Base-by-base conservation (phyloP, 2,888 invertebrate species). In the Aphelenchoides bicaudatus region DNA sequence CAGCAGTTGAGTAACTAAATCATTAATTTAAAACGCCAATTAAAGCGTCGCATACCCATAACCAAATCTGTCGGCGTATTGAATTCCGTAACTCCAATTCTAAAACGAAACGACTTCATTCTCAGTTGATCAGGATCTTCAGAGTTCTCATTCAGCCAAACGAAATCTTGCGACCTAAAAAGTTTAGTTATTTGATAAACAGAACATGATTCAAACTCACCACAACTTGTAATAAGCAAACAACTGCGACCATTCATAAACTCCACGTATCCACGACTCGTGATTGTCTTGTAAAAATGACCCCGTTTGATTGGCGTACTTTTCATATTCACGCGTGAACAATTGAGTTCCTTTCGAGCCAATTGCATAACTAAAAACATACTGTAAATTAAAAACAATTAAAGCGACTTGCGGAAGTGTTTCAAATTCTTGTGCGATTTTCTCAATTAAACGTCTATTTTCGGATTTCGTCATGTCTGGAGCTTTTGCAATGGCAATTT, bases 151-250 rank as follows among this genome's bases (percentile, higher is more conserved):
- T 78, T 68, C 8, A 49, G 48, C 78, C 78, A 78, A 3, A 74
- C 74, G 56, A 78, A 73, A 46, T 78, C 78, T 51, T 78, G 74
- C 13, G 68, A 66, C 72, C 72, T 72, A 43, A 51, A 49, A 16
- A 31, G 37, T n/a, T 34, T 34, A 8, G 10, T 34, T 34, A 34
- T n/a, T n/a, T n/a, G n/a, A 8, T 34, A n/a, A 8, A 34, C 37
- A 10, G n/a, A 10, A n/a, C 10, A 43, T 13, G 13, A n/a, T 19
- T 10, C 27, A 13, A 37, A 10, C 49, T 27, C n/a, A 72, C 78
- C 78, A 78, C 0, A 77, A 56, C 48, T 74, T 77, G 60, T 77
- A 74, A 58, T 73, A 78, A 0, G 78, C 75, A 59, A 75, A 78
- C 2, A 77, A 66, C 21, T 72, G 72, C 4, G 70, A 68, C 76